Conservation (phyloP, 2,797 vertebrate genomes). For the Kryptolebias ocellatus region DNA sequence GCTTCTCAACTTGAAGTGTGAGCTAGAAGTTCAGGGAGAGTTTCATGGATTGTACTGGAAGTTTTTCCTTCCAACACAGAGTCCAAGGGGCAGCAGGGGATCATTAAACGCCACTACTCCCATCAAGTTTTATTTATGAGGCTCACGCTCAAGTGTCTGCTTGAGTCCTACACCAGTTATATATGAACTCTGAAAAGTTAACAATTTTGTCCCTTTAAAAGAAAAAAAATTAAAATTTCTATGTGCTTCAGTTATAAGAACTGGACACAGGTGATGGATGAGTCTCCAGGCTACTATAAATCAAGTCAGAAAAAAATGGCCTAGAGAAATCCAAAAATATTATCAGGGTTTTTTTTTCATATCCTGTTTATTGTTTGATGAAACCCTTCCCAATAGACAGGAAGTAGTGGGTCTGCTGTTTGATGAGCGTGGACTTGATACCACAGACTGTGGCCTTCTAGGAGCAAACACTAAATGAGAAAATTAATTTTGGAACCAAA, state of each 20-base stretch:
- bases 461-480: too few relatives aligned
- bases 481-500: too few relatives aligned
- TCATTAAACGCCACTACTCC: neutral
- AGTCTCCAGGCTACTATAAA: neutral
- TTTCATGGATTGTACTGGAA: constrained; percentile 11
- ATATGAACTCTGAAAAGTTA: constrained; percentile 17
- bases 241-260: neutral
- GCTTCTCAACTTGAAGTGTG: constrained; percentile 32
- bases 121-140: constrained; percentile 10
- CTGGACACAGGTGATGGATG: neutral
- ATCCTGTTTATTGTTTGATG: neutral
- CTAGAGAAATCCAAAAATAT: neutral
- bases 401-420: neutral
- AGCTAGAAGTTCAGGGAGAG: neutral
- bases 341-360: neutral
- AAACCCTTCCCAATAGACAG: neutral
- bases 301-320: neutral
- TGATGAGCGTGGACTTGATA: too few relatives aligned
- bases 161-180: neutral
- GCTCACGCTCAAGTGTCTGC: neutral
- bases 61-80: constrained; percentile 21
- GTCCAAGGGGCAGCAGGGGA: neutral
- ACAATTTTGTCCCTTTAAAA: neutral
- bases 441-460: too few relatives aligned
- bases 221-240: neutral